Evolutionary conservation across 2,797 vertebrate species (phyloP), one percentile per base, ranked within the genome.

Genomic region (Neoniphon sammara): DNA sequence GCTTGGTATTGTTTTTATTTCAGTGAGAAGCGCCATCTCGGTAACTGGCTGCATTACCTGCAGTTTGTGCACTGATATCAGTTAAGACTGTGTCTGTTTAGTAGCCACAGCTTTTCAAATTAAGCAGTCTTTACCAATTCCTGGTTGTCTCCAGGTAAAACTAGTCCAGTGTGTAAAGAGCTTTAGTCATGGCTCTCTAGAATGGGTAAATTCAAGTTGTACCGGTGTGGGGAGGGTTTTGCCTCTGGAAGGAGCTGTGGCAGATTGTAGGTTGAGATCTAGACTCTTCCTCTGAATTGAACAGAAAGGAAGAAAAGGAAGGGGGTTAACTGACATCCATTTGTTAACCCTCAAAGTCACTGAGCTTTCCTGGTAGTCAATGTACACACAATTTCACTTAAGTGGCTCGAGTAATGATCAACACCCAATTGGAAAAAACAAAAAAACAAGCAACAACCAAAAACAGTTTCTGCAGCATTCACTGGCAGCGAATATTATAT

Each of bases 191-290:
- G 49, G 67, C 49, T 75, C 85, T 91, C 67, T 87, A 93, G 91
- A 93, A 91, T 90, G 91, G 84, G 92, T 93, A 91, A 94, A 90
- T 85, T 90, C 78, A 86, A 82, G 88, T 90, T 95, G 93, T 95
- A 97, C 96, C 95, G 96, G 96, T 79, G 96, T 96, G 93, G 97
- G 97, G 85, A 97, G 95, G 59, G 96, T 97, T 96, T 98, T 98
- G 93, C 97, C 97, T 94, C 96, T 96, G 95, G 96, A 96, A 81
- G 96, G 96, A 87, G 96, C 92, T 92, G 95, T 93, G 91, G 94
- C 92, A 87, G 96, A 85, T 92, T 94, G 96, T 88, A 94, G 88
- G 93, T 93, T 96, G 93, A 96, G 94, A 92, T 97, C 96, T 94
- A 97, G 94, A 95, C 94, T 97, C 95, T 98, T 97, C 94, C 96